Conservation (phyloP, 2,113 vertebrate genomes). For the Anseranas semipalmata region DNA sequence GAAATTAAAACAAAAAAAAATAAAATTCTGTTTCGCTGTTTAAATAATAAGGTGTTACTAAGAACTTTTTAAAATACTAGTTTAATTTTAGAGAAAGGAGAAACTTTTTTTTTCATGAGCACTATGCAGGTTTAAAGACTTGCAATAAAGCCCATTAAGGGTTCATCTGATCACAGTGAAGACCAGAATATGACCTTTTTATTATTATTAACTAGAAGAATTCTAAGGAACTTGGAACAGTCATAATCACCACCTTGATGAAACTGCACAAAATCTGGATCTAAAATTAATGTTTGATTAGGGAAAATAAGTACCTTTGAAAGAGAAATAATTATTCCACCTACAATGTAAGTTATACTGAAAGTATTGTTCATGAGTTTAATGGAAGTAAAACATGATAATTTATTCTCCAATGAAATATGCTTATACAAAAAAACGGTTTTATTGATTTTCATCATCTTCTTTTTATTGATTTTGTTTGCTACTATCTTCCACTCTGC, state of each 20-base stretch:
- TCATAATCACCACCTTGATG: background rate
- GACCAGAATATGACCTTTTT: background rate
- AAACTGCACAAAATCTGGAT: background rate
- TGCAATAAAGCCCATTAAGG: background rate
- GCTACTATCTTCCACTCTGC: background rate
- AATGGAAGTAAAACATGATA: background rate
- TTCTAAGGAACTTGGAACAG: background rate
- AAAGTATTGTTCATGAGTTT: background rate
- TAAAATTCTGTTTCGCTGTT: background rate
- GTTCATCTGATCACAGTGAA: background rate
- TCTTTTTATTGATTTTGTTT: background rate
- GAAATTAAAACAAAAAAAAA: background rate
- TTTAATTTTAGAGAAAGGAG: background rate
- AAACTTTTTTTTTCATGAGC: background rate
- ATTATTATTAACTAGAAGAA: background rate
- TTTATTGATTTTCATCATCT: background rate
- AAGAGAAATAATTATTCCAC: constrained; percentile 30
- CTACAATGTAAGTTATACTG: background rate
- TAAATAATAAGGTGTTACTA: background rate
- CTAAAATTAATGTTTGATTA: constrained; percentile 1
- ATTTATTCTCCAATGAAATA: background rate
- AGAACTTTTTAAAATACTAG: background rate
- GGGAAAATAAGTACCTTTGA: background rate
- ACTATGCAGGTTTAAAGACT: background rate
- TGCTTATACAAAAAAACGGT: background rate